These are phyloP conservation scores for Neolamprologus tretocephalus DNA, from an alignment of 2,113 vertebrate species.

Conservation along the genomic window DNA sequence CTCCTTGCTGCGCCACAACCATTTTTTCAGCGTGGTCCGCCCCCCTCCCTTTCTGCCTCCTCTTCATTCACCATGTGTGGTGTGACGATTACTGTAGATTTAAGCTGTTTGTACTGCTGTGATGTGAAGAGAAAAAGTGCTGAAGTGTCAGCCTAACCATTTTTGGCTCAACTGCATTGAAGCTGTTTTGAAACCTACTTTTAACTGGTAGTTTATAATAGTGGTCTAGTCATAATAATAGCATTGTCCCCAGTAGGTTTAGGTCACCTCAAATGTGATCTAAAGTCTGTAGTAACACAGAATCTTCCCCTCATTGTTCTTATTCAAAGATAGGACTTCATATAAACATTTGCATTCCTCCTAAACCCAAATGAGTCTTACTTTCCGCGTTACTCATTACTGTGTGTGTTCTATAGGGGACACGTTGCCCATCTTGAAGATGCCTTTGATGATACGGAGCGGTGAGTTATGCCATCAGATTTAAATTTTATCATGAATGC, in stretches of 20 bases:
- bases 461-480: slow-evolving; percentile 69
- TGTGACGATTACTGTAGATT: neutral
- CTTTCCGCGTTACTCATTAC: neutral
- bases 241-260: neutral
- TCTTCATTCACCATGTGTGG: neutral
- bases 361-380: neutral
- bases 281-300: neutral
- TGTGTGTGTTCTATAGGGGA: slow-evolving; percentile 65
- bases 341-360: neutral
- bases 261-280: neutral
- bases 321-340: neutral
- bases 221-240: neutral
- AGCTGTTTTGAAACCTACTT: neutral
- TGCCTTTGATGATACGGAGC: slow-evolving; percentile 76
- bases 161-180: neutral
- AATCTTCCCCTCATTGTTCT: neutral
- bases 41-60: neutral
- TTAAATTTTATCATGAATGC: neutral
- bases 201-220: neutral
- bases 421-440: slow-evolving; percentile 78
- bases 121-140: neutral
- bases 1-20: neutral
- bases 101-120: neutral
- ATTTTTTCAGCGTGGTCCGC: neutral
- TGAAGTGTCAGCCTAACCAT: neutral